Evolutionary conservation across 1,140 invertebrate species (phyloP).

Genomic region (Proctacanthus coquilletti): DNA sequence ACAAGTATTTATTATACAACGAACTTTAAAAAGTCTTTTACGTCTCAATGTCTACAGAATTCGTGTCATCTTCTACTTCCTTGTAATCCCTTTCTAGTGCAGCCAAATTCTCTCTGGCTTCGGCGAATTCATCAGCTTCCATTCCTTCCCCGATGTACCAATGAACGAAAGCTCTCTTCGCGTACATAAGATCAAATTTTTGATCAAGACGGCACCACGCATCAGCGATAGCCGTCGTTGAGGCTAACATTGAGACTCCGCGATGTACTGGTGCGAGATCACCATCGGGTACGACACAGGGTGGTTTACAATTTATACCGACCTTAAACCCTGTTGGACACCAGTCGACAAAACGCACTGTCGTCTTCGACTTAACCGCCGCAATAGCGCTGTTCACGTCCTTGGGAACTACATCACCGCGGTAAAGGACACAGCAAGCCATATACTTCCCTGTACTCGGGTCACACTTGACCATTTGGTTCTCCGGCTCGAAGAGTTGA

Average conservation of each 20-base stretch:
- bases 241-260: slow-evolving; percentile 53
- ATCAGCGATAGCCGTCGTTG: slow-evolving; percentile 57
- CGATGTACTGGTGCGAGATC: slow-evolving; percentile 45
- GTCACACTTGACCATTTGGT: slow-evolving; percentile 56
- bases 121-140: slow-evolving; percentile 5
- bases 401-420: slow-evolving; percentile 39
- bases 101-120: slow-evolving; percentile 36
- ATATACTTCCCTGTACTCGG: slow-evolving; percentile 51
- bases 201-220: slow-evolving; percentile 51
- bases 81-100: slow-evolving; percentile 43
- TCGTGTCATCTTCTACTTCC: slow-evolving; percentile 29
- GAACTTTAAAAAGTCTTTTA: too few relatives aligned
- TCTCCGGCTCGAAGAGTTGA: slow-evolving; percentile 45
- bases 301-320: slow-evolving; percentile 44
- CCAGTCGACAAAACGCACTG: slow-evolving; percentile 48
- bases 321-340: slow-evolving; percentile 48
- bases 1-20: slow-evolving; percentile 69
- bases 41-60: too few relatives aligned
- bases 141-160: slow-evolving; percentile 46
- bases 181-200: slow-evolving; percentile 64
- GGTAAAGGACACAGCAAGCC: slow-evolving; percentile 55
- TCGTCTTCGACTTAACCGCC: slow-evolving; percentile 55
- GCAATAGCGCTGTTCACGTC: slow-evolving; percentile 58
- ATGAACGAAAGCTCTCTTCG: slow-evolving; percentile 56
- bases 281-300: slow-evolving; percentile 45